Evolutionary conservation across 1,140 invertebrate species (phyloP).

Genomic region (Ericerus pela): DNA sequence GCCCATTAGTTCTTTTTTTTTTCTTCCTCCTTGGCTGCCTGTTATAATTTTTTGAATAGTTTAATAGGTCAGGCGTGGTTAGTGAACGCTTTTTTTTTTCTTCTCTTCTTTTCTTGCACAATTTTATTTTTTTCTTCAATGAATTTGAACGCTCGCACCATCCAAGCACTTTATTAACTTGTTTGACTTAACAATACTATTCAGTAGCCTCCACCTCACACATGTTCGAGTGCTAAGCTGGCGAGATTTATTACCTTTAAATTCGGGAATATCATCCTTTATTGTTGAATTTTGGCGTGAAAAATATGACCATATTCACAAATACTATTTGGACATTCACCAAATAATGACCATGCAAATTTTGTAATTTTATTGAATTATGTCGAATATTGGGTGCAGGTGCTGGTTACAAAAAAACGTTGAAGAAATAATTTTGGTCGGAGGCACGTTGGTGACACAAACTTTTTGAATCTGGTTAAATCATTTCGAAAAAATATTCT

Average conservation of each 20-base stretch:
- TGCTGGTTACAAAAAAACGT: no score
- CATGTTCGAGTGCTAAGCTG: neutral
- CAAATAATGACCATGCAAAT: constrained; percentile 9
- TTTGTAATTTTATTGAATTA: neutral
- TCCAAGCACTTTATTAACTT: constrained; percentile 4
- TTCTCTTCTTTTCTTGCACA: neutral
- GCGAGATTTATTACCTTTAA: neutral
- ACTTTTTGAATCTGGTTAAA: no score
- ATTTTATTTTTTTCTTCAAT: constrained; percentile 7
- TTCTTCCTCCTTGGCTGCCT: no score
- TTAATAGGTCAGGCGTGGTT: constrained; percentile 10
- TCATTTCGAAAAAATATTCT: no score
- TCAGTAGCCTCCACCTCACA: constrained; percentile 5
- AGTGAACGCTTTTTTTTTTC: constrained; percentile 2
- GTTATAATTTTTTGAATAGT: constrained; percentile 1
- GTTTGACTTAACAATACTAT: constrained; percentile 1
- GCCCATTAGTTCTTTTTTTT: no score
- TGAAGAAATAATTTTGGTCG: no score
- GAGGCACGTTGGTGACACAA: no score
- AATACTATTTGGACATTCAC: neutral
- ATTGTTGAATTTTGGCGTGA: no score
- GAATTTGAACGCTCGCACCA: neutral
- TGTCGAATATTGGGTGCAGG: no score
- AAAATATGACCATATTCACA: no score
- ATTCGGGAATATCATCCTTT: constrained; percentile 3